Evolutionary conservation across 2,797 vertebrate species (phyloP).

Genomic region (Falco biarmicus): DNA sequence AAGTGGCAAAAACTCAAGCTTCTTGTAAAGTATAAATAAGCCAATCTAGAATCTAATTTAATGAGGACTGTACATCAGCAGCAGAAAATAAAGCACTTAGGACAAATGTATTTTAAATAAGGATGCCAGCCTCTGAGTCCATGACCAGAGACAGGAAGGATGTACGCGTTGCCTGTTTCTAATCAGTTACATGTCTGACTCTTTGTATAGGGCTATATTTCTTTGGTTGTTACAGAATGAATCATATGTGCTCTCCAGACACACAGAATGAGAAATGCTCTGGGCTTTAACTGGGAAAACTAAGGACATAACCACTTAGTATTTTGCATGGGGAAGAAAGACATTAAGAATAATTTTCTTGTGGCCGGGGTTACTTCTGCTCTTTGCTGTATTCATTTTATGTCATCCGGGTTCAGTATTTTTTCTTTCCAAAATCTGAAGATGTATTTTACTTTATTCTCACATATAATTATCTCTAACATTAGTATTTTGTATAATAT

Average conservation of each 20-base stretch:
- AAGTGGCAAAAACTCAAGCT: neutral
- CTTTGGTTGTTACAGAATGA: neutral
- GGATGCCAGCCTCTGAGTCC: neutral
- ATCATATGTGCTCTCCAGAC: neutral
- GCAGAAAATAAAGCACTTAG: neutral
- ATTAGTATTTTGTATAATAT: constrained; percentile 1
- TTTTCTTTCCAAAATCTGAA: neutral
- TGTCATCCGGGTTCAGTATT: neutral
- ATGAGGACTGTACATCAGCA: neutral
- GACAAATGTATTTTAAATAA: constrained; percentile 23
- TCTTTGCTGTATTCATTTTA: neutral
- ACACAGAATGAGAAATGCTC: neutral
- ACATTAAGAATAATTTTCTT: neutral
- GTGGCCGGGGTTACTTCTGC: neutral
- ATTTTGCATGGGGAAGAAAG: neutral
- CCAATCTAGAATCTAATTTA: neutral
- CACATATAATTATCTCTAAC: neutral
- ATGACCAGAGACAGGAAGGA: constrained; percentile 19
- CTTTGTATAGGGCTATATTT: neutral
- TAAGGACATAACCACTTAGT: neutral
- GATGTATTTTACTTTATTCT: neutral
- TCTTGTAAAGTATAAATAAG: neutral
- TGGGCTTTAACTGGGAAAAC: neutral
- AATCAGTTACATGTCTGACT: neutral
- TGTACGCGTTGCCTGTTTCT: neutral